Evolutionary conservation across 64 coral and sea anemone genomes (phyloP), one percentile per base, ranked within the genome.

Genomic region (Astreopora myriophthalma): DNA sequence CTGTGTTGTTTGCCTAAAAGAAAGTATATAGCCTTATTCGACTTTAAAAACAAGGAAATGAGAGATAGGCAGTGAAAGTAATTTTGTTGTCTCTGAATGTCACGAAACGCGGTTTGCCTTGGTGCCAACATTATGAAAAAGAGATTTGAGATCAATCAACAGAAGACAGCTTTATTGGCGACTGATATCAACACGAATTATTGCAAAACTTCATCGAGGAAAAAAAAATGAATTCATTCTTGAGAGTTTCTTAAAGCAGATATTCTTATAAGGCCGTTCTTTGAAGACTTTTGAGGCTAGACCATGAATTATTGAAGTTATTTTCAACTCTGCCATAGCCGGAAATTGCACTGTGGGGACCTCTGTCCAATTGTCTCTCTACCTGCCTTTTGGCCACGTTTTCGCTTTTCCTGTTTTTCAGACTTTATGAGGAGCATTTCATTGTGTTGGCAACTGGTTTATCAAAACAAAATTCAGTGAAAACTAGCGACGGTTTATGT

Each of bases 91-190:
- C 5, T 46, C 11, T 46, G 11, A 46, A 46, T 6, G 42, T 46
- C 5, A 46, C 11, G 11, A 46, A 46, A 46, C 42, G 42, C 11
- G n/a, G n/a, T n/a, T n/a, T n/a, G n/a, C n/a, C n/a, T n/a, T n/a
- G n/a, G n/a, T n/a, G n/a, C n/a, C n/a, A n/a, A n/a, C n/a, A n/a
- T n/a, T n/a, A n/a, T n/a, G n/a, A n/a, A n/a, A n/a, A n/a, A n/a
- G n/a, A n/a, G n/a, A n/a, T n/a, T n/a, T n/a, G n/a, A n/a, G n/a
- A 57, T 48, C 28, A 80, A 80, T 80, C 46, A 44, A 75, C 2
- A 44, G 40, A 22, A 11, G 34, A 42, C 4, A 75, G 37, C 37
- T n/a, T n/a, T 44, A 75, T 75, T 75, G 25, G 20, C 44, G 36
- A 44, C 20, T 25, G 11, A 75, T 75, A 75, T 75, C 44, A 75